Percentiles rank a stretch among this genome's conserved stretches.
phyloP scores from a whole-genome alignment of 2,113 vertebrate genomes.

The Melospiza georgiana region DNA sequence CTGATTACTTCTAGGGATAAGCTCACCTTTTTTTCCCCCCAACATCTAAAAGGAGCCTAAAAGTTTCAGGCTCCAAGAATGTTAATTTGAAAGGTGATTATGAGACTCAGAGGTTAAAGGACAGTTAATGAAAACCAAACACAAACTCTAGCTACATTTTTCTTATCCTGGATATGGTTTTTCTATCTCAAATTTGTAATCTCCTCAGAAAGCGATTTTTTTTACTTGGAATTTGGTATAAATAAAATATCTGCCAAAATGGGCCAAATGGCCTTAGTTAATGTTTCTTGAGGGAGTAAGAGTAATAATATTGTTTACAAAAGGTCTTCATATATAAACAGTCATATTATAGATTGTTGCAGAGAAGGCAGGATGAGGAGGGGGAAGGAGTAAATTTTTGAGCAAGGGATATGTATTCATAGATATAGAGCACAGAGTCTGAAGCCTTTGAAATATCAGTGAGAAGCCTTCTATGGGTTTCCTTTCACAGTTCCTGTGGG shows the following conservation, averaged over 20 bases:
- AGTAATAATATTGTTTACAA: neutral
- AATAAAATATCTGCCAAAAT: neutral
- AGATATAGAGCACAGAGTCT: neutral
- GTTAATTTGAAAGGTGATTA: neutral
- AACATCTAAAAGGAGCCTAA: neutral
- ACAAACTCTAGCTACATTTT: neutral
- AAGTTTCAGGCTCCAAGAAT: neutral
- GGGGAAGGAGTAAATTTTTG: neutral
- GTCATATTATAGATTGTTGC: neutral
- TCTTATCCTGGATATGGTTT: neutral
- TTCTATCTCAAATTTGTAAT: neutral
- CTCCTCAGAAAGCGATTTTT: neutral
- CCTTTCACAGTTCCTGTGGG: neutral
- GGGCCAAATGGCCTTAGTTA: neutral
- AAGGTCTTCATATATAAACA: neutral
- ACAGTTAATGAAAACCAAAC: neutral
- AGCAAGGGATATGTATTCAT: neutral
- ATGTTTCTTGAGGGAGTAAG: neutral
- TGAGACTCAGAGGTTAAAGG: neutral
- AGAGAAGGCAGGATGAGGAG: neutral
- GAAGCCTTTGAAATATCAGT: conserved; percentile 3
- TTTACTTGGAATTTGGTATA: neutral
- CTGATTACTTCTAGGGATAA: neutral
- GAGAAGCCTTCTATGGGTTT: neutral
- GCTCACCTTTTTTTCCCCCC: accelerated